Base-by-base conservation (phyloP, 2,888 invertebrate species). In the Epistrophe grossulariae region DNA sequence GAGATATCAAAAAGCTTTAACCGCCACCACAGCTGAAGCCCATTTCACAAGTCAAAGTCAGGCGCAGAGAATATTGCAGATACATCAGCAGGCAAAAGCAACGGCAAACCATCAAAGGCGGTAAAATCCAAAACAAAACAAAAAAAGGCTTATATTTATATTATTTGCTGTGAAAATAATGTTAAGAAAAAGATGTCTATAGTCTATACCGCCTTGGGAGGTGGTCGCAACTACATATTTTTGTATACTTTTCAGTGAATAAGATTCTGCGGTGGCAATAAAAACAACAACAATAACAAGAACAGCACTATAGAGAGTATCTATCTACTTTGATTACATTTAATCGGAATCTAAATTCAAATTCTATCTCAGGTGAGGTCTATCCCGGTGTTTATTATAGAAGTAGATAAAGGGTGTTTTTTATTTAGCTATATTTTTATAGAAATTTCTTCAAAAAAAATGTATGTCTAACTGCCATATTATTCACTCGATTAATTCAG, bases 1-100 rank as follows among this genome's bases (percentile, higher is more conserved):
- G 82, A 82, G 64, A 45, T 78, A 78, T 85, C 85, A 85, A 85
- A 85, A 78, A 70, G 72, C 50, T 48, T 28, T 28, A 80, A 74
- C 80, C 82, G 57, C 79, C 43, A 57, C 50, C 66, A 48, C 19
- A 48, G 10, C 1, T 24, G 59, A 31, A 59, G 50, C 71, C 45
- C 59, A 43, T 31, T 38, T 15, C 19, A 38, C 79, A 50, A 76
- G 59, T 79, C 71, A 76, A 84, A 80, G 76, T 84, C 76, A 74
- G 74, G 15, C 73, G 31, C 60, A 66, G 5, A 35, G 35, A 24
- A 62, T 62, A 62, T 62, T 62, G 24, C 28, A 48, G 35, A 66
- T 66, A 35, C 50, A 50, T 66, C 48, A 64, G 5, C 45, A 2
- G 24, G 24, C 24, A 24, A 3, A 1, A 24, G 24, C 24, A 24